Percentiles rank a stretch among this genome's conserved stretches.
Conservation (phyloP, 2,113 vertebrate genomes). For the Cranoglanis bouderius region DNA sequence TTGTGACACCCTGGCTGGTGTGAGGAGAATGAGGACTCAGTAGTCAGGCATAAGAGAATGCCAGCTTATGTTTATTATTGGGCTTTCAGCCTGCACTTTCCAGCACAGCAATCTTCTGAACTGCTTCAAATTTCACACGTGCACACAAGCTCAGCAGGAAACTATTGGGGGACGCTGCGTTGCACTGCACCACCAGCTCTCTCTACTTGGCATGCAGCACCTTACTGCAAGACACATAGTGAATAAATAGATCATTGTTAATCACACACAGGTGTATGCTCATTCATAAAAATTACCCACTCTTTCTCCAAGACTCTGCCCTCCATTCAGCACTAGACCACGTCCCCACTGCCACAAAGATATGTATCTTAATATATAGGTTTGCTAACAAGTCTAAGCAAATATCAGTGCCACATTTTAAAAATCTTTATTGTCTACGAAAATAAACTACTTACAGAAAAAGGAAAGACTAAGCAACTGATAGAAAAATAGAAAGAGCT, state of each 20-base stretch:
- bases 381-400: background rate
- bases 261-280: slow-evolving; percentile 1
- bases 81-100: background rate
- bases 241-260: slow-evolving; percentile 2
- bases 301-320: background rate
- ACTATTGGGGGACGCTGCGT: background rate
- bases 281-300: background rate
- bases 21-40: background rate
- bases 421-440: background rate
- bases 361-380: background rate
- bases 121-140: background rate
- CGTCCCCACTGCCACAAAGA: background rate
- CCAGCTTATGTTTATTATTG: background rate
- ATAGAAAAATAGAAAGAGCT: background rate
- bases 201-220: background rate
- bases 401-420: background rate
- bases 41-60: background rate
- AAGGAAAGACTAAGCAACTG: background rate
- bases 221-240: background rate
- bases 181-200: background rate
- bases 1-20: background rate
- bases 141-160: background rate
- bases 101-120: background rate
- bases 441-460: background rate
- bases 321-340: background rate